Conservation (phyloP, 64 coral and sea anemone species). For the Orbicella faveolata region DNA sequence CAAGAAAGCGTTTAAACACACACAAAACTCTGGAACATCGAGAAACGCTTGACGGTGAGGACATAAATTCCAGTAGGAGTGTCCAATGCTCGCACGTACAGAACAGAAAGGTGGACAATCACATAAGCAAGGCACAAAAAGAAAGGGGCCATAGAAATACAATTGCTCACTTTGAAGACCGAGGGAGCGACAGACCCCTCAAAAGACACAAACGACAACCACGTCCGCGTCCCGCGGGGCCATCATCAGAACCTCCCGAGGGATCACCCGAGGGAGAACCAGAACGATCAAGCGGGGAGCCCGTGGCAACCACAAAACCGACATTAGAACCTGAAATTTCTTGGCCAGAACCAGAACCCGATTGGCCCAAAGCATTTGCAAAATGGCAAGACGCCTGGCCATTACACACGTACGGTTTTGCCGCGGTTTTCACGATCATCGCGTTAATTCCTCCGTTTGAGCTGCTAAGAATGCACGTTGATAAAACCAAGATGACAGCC, state of each 20-base stretch:
- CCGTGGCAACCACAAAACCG: conserved; percentile 34
- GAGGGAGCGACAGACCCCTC: not conserved
- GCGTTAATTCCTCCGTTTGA: conserved; percentile 50
- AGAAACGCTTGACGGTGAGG: not conserved
- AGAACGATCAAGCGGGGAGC: conserved; percentile 19
- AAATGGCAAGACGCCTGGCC: conserved; percentile 81
- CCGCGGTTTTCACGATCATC: conserved; percentile 42
- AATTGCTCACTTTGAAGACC: not conserved
- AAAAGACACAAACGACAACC: conserved; percentile 38
- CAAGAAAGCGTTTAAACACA: not conserved
- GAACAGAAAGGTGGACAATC: not conserved
- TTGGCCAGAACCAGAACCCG: conserved; percentile 84
- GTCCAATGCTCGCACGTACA: not conserved
- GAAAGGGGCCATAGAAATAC: not conserved
- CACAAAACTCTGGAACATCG: not conserved
- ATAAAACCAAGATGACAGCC: conserved; percentile 42
- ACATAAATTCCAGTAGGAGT: conserved; percentile 11
- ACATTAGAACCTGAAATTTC: conserved; percentile 45
- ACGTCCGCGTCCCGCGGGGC: not conserved
- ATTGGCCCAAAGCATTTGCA: conserved; percentile 54
- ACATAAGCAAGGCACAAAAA: not conserved
- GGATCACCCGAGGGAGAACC: conserved; percentile 30
- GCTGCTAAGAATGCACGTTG: conserved; percentile 51
- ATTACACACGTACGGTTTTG: conserved; percentile 75
- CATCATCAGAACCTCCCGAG: not conserved